Evolutionary conservation across 1,140 invertebrate genomes (phyloP), one percentile per base, ranked within the genome.

Genomic region (Elymnias hypermnestra): DNA sequence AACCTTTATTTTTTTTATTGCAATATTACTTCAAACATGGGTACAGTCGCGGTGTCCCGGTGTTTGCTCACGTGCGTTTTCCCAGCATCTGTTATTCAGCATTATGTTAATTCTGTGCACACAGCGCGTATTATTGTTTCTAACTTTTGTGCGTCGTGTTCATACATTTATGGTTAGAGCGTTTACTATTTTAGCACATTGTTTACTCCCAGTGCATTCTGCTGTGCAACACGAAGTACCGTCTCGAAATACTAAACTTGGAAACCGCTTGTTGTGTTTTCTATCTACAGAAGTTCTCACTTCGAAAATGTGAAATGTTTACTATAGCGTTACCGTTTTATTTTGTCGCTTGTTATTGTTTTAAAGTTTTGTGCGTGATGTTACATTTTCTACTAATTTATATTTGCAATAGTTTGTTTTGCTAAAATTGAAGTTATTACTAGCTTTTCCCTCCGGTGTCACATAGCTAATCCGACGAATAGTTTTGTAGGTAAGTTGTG

Each of bases 21-120:
- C 38, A 43, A 56, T 60, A 56, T 53, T 49, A 45, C 42, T 51
- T 33, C 35, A 39, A 51, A 33, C 29, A 14, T 13, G 43, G 40
- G 57, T 53, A 57, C 54, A 57, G 41, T 51, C 52, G 44, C 46
- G 48, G 53, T 72, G 67, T 57, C 53, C 40, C 55, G 31, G 22
- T 76, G 59, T 83, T 83, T 75, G 56, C 41, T 57, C 75, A 83
- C 75, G 74, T 79, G 78, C 42, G 25, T 26, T 29, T 58, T 82
- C 75, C 66, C 77, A 79, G 65, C 40, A 42, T 53, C 43, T 70
- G 72, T 77, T 76, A 72, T 73, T 72, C 70, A 63, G 70, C 65
- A 69, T 77, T 83, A 81, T 78, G 78, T 48, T 77, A 83, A 81
- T 78, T 67, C 53, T 61, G 53, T 55, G 57, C 60, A 73, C 55